These are phyloP conservation scores for Orientallactaga bullata DNA, from an alignment of 2,113 vertebrate species.

Conservation along the genomic window DNA sequence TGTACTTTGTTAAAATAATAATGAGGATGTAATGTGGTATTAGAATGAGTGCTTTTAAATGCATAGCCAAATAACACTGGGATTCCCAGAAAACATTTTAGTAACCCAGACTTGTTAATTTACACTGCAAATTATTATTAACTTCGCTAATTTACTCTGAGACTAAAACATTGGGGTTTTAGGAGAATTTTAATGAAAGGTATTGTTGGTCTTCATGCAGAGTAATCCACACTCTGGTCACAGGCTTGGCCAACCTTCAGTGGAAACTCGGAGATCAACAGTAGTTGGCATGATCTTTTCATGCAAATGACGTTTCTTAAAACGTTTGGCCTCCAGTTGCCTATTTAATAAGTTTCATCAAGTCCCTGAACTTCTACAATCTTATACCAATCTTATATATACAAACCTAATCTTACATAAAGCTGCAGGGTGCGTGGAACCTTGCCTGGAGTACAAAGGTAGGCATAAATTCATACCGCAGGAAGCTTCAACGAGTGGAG, in stretches of 20 bases:
- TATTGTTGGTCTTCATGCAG: neutral
- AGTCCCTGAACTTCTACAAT: neutral
- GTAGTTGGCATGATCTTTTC: neutral
- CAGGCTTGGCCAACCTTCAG: neutral
- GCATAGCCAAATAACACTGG: neutral
- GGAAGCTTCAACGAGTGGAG: neutral
- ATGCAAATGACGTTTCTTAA: neutral
- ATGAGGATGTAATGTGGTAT: neutral
- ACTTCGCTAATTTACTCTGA: slow-evolving; percentile 1
- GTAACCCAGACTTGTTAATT: neutral
- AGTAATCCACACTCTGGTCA: neutral
- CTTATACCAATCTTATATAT: too few species aligned
- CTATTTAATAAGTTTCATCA: slow-evolving; percentile 1
- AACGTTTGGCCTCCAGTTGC: neutral
- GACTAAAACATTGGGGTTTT: neutral
- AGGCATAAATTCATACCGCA: neutral
- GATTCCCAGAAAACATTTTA: slow-evolving; percentile 12
- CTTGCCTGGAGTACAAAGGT: neutral
- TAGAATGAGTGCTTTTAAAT: slow-evolving; percentile 22
- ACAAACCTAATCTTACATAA: too few species aligned
- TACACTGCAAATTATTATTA: slow-evolving; percentile 6
- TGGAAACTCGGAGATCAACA: neutral
- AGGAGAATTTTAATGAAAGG: slow-evolving; percentile 20
- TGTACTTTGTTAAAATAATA: neutral
- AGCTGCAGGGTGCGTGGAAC: neutral